Base-by-base conservation (phyloP, 1,140 invertebrate species). In the Bombus huntii region DNA sequence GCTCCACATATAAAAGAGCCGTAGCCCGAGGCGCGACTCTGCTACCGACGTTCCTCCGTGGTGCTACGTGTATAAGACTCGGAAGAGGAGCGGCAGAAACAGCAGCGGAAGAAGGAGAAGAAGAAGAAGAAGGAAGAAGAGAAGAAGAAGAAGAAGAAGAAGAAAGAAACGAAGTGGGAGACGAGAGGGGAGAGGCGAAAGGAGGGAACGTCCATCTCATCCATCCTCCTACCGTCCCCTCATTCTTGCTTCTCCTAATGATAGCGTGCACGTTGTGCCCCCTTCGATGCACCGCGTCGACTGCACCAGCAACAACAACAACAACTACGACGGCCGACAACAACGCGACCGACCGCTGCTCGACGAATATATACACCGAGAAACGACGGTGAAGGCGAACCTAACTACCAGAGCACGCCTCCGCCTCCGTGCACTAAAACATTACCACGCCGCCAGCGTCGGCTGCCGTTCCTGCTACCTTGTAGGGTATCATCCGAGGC, bases 241-340 rank as follows among this genome's bases (percentile, higher is more conserved):
- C 87, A 89, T 91, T 92, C 90, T 91, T 91, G 89, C 89, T 85
- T 89, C 89, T 92, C 90, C 91, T 94, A 94, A 94, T 94, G 93
- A 94, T 94, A 94, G 93, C 92, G 92, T 93, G 89, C 90, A 85
- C 81, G 85, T 71, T 76, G 75, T 62, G 80, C 82, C 75, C 83
- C 75, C 78, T 87, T 90, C 68, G 84, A 90, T 90, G 87, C 88
- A 89, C 76, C 85, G 88, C 87, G 88, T 83, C 47, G 65, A 78
- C 62, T 79, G 81, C 87, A 78, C 80, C 88, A 78, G 44, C 82
- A 77, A 85, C 85, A 68, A 34, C 65, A 34, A 18, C 70, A 37
- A 75, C 66, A 39, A 75, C 74, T 68, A 86, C 59, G 75, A 65
- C 70, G 75, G 37, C 77, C 57, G 65, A 70, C 31, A 82, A 39